phyloP scores from a whole-genome alignment of 2,888 invertebrate genomes.

The Mermis nigrescens region DNA sequence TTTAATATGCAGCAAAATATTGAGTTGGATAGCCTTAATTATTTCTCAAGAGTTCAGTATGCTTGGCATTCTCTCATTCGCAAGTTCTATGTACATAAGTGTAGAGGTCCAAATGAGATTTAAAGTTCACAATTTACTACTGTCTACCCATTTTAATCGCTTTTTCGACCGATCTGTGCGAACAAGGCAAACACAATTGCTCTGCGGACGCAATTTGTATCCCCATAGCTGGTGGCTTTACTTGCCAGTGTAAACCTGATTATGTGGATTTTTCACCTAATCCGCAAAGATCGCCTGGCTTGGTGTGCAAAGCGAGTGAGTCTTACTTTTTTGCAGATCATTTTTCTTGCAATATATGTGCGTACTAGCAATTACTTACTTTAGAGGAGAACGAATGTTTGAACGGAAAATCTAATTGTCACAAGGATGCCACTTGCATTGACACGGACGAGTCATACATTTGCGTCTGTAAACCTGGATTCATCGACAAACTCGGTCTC shows the following conservation, averaged over 20 bases:
- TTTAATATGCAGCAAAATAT: too few species aligned
- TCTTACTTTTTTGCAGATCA: too few species aligned
- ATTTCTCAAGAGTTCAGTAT: too few species aligned
- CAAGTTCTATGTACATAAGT: too few species aligned
- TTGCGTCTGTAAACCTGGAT: slow-evolving; percentile 28
- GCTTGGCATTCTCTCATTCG: too few species aligned
- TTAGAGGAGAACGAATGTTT: slow-evolving; percentile 23
- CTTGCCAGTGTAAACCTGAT: slow-evolving; percentile 29
- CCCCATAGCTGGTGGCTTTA: slow-evolving; percentile 24
- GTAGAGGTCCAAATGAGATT: too few species aligned
- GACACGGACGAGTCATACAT: slow-evolving; percentile 27
- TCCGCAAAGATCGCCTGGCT: slow-evolving; percentile 18
- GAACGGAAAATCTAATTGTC: slow-evolving; percentile 21
- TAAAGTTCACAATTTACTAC: too few species aligned
- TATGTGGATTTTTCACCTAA: slow-evolving; percentile 31
- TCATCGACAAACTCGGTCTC: slow-evolving; percentile 27
- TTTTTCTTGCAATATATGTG: too few species aligned
- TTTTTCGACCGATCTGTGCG: slow-evolving; percentile 7
- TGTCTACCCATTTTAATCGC: slow-evolving; percentile 7
- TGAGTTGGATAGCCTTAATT: too few species aligned
- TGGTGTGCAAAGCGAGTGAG: slow-evolving; percentile 10
- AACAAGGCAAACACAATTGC: slow-evolving; percentile 18
- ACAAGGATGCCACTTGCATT: slow-evolving; percentile 25
- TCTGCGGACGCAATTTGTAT: slow-evolving; percentile 28
- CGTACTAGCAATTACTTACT: too few species aligned